Evolutionary conservation across 2,888 invertebrate species (phyloP), one percentile per base, ranked within the genome.

Genomic region (Heliconius ismenius): DNA sequence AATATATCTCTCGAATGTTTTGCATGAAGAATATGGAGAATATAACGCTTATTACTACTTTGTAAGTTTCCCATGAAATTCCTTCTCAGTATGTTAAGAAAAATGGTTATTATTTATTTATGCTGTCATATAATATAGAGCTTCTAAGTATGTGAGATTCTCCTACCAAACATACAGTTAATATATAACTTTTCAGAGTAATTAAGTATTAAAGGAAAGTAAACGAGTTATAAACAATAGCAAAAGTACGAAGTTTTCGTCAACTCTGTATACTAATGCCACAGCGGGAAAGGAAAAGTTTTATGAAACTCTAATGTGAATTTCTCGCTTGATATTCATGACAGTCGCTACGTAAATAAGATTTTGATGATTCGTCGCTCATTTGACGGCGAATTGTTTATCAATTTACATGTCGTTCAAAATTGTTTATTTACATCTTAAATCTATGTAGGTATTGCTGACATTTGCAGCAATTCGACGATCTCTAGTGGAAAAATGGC

Each of bases 181-280:
- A 58, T 58, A 1, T 58, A 3, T n/a, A 58, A 58, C n/a, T 13
- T 62, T n/a, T 36, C 32, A 24, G 9, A 21, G n/a, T 21, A 54
- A 58, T 32, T 58, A 58, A 21, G 36, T 58, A 15, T 32, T 58
- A 36, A 67, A 62, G 63, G 28, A 67, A 76, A 62, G 73, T 49
- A 43, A 73, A 73, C 32, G n/a, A 76, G 72, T 76, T 73, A 11
- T 10, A 24, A 60, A n/a, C 62, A 62, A 62, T 60, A 58, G 18
- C 21, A 65, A 77, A 74, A 80, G 76, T 65, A 64, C 21, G 58
- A 77, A 78, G 77, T 77, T 78, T 78, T 79, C 74, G 82, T 83
- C 82, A 82, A 84, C 81, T 82, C 82, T 79, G 80, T 76, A 81
- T 83, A 85, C 85, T 86, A 84, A 88, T 82, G 78, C 82, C 81